Evolutionary conservation across 2,888 invertebrate species (phyloP), one percentile per base, ranked within the genome.

Genomic region (Drosophila putrida): DNA sequence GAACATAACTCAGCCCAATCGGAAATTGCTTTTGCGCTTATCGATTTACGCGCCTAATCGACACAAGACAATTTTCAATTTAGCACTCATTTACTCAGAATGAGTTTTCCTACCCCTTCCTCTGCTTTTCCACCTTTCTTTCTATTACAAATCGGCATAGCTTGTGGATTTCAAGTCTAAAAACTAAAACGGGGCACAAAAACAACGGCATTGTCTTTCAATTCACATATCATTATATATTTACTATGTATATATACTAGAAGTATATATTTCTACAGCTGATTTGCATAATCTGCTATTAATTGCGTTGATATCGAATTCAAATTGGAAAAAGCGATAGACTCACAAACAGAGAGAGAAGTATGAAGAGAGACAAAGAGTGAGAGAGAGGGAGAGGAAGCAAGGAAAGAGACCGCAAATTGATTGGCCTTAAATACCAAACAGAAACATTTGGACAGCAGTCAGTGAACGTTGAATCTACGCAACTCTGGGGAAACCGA

Each of bases 211-310:
- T 62, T 13, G 20, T 13, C 33, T 44, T 38, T 36, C 11, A 38
- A 39, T 2, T 13, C 8, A 50, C 60, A 50, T 58, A 69, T 80
- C 61, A 74, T 71, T 71, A 67, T 79, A 58, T 67, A 67, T 79
- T 50, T 67, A 43, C 49, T 38, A 55, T 46, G 57, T 43, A 50
- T 25, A 27, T 51, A 36, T 44, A 35, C n/a, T n/a, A 33, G 41
- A 36, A 57, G 8, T 9, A 25, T 6, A 46, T 75, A 68, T 78
- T 72, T 80, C 62, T 68, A 38, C 38, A 54, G 50, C 74, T 85
- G 71, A 90, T 90, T 90, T 89, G 86, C 89, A 90, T 90, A 90
- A 90, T 88, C 89, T 86, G 75, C 88, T 90, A 86, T 90, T 90
- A 90, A 90, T 90, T 90, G 89, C 80, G 88, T 58, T 64, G 73